These are phyloP conservation scores for Toxotes jaculatrix DNA, from an alignment of 2,113 vertebrate genomes.

Conservation along the genomic window DNA sequence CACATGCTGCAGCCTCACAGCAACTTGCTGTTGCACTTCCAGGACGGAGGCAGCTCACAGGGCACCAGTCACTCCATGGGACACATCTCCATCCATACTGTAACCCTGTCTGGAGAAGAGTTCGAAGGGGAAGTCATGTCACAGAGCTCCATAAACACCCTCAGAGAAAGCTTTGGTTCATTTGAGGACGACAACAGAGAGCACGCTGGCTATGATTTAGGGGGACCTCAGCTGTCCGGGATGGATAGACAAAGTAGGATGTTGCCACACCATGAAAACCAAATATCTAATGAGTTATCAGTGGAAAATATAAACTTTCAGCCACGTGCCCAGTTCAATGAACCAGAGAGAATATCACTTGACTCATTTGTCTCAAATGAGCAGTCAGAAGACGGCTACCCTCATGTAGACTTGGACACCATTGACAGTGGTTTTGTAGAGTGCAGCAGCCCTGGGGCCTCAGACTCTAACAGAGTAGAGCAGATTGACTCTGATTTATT, in stretches of 20 bases:
- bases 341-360: conserved; percentile 84
- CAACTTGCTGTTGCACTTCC: conserved; percentile 45
- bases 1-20: conserved; percentile 1
- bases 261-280: conserved; percentile 52
- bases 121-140: conserved; percentile 69
- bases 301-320: conserved; percentile 73
- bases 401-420: conserved; percentile 91
- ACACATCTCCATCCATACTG: conserved; percentile 90
- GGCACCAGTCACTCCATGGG: conserved; percentile 79
- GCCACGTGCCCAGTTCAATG: conserved; percentile 61
- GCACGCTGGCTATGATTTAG: conserved; percentile 10
- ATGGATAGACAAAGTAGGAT: conserved; percentile 48
- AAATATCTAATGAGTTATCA: not conserved
- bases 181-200: conserved; percentile 50
- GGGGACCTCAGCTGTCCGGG: conserved; percentile 22
- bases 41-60: conserved; percentile 42
- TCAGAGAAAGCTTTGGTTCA: conserved; percentile 76
- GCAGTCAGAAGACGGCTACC: conserved; percentile 87
- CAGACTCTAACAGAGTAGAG: conserved; percentile 79
- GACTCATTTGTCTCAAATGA: conserved; percentile 79
- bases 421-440: conserved; percentile 95
- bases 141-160: conserved; percentile 47
- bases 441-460: conserved; percentile 88
- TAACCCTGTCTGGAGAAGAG: conserved; percentile 84
- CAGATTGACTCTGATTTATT: conserved; percentile 56